Base-by-base conservation (phyloP, 2,797 vertebrate genomes). In the Hirundo rustica region DNA sequence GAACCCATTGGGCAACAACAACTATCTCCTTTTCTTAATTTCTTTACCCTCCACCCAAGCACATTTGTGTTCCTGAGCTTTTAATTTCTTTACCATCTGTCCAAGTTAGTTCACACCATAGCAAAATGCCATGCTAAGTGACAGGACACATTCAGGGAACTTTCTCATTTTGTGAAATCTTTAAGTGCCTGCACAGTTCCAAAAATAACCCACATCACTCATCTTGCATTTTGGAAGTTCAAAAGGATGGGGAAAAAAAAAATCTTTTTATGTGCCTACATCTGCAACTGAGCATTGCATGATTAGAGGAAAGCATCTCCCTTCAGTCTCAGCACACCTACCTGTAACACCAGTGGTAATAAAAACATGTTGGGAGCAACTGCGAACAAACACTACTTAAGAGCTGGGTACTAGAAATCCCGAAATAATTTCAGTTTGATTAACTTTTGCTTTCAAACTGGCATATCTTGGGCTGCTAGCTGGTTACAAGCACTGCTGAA, bases 111-210 rank as follows among this genome's bases (percentile, higher is more conserved):
- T 90, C 64, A 60, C 60, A 75, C 45, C 77, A 79, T 61, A 73
- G 85, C 40, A 93, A 95, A 95, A 93, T 70, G 81, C 83, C 29
- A 17, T 1, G 13, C 54, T 67, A 94, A 91, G 92, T 79, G 92
- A 94, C 85, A 95, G 91, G 89, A 90, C 85, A 93, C 91, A 91
- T 89, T 73, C 83, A 88, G 67, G 64, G 80, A 95, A 92, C 85
- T 92, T 84, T 86, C 68, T 61, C 45, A 16, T 79, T 95, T 88
- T 77, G 71, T 87, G 95, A 92, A 86, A 93, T 74, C 54, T 95
- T 27, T 20, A 61, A 60, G 66, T 84, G 89, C 55, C 76, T 92
- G 85, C 58, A 91, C 58, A 25, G 34, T 54, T 88, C 86, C 71
- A 87, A 96, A 96, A 96, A 93, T 88, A 96, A 83, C 38, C 48